These are phyloP conservation scores for Eumeta japonica DNA, from an alignment of 1,140 invertebrate genomes.

Conservation along the genomic window DNA sequence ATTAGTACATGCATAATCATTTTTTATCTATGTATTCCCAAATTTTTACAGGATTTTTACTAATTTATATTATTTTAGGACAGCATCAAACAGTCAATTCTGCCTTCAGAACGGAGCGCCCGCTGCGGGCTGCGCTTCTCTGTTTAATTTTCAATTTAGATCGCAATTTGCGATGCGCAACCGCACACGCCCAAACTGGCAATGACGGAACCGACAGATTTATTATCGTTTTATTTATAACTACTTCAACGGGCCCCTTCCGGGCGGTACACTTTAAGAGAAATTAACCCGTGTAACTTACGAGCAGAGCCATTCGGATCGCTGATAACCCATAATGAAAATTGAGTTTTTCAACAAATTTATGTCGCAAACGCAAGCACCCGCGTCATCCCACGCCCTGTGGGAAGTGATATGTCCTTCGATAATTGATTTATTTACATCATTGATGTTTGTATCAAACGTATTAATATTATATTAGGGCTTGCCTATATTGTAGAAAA, in stretches of 20 bases:
- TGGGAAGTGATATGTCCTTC: neutral
- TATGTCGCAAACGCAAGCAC: neutral
- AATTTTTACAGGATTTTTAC: too few relatives aligned
- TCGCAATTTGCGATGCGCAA: conserved; percentile 55
- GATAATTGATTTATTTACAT: too few relatives aligned
- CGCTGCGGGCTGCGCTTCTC: too few relatives aligned
- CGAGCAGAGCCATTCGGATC: conserved; percentile 22
- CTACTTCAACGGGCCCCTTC: conserved; percentile 21
- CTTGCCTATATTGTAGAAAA: too few relatives aligned
- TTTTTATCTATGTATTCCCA: too few relatives aligned
- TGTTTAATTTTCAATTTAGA: conserved; percentile 62
- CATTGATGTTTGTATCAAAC: too few relatives aligned
- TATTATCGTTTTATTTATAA: conserved; percentile 35
- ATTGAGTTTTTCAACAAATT: conserved; percentile 12
- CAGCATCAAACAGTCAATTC: too few relatives aligned
- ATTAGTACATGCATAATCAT: too few relatives aligned
- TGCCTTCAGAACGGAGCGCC: too few relatives aligned
- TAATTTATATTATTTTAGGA: too few relatives aligned
- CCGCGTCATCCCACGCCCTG: neutral
- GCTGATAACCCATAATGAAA: conserved; percentile 48
- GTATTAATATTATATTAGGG: too few relatives aligned
- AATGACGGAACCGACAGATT: conserved; percentile 44
- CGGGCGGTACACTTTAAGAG: conserved; percentile 40
- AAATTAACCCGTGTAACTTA: conserved; percentile 47
- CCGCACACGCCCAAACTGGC: conserved; percentile 42